phyloP scores from a whole-genome alignment of 2,797 vertebrate genomes.

The Hydrocynus forskahlii region DNA sequence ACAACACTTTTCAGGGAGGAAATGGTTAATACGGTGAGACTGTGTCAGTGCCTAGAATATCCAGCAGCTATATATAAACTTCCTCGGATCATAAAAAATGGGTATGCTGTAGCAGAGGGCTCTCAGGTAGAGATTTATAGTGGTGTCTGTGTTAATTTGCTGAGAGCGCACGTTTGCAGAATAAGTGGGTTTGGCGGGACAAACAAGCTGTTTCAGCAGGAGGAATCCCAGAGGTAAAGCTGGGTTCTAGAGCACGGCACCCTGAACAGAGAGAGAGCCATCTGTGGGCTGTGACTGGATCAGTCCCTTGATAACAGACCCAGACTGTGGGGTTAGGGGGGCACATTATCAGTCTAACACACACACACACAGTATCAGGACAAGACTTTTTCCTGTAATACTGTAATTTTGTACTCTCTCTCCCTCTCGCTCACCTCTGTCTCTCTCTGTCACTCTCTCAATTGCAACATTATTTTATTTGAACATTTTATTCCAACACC shows the following conservation, averaged over 20 bases:
- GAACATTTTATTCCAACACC: no score
- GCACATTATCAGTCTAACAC: constrained; percentile 23
- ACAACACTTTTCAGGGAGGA: neutral
- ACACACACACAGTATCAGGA: neutral
- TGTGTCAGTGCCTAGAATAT: constrained; percentile 31
- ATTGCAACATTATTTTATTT: no score
- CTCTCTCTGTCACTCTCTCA: no score
- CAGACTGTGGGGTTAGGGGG: constrained; percentile 44
- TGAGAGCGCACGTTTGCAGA: constrained; percentile 44
- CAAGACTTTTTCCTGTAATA: constrained; percentile 28
- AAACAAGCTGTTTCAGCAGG: constrained; percentile 61
- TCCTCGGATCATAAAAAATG: constrained; percentile 22
- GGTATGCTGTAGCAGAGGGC: constrained; percentile 23
- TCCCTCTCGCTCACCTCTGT: no score
- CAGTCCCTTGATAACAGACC: constrained; percentile 29
- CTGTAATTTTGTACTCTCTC: neutral
- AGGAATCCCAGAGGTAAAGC: constrained; percentile 44
- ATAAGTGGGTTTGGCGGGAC: constrained; percentile 43
- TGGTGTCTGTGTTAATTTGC: constrained; percentile 53
- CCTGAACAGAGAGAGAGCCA: constrained; percentile 25
- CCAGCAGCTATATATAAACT: constrained; percentile 33
- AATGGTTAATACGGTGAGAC: constrained; percentile 29
- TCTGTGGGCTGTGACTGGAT: constrained; percentile 34
- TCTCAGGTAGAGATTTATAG: constrained; percentile 48
- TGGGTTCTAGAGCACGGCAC: constrained; percentile 35